Conservation (phyloP, 2,113 vertebrate species). For the Entelurus aequoreus region DNA sequence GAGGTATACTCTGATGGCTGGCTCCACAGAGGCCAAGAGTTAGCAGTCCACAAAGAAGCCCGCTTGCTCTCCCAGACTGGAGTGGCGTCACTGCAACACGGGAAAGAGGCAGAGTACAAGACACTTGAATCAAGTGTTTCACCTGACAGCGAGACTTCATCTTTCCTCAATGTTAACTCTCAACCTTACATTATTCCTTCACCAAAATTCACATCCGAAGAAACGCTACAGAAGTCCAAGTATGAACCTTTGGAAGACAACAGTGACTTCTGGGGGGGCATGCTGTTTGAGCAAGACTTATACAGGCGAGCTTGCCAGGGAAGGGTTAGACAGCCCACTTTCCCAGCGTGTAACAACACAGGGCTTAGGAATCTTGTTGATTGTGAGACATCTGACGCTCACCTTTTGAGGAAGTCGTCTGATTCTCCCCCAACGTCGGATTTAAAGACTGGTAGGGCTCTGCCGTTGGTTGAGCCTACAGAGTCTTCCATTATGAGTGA, state of each 20-base stretch:
- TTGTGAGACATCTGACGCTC: slow-evolving; percentile 29
- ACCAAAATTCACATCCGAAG: slow-evolving; percentile 28
- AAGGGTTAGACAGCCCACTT: slow-evolving; percentile 30
- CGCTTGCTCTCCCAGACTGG: slow-evolving; percentile 71
- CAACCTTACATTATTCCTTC: slow-evolving; percentile 14
- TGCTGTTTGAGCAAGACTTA: slow-evolving; percentile 59
- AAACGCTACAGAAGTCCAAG: slow-evolving; percentile 56
- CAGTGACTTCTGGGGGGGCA: slow-evolving; percentile 51
- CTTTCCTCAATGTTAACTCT: slow-evolving; percentile 20
- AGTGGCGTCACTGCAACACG: slow-evolving; percentile 61
- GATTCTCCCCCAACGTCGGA: slow-evolving; percentile 3
- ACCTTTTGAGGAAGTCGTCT: slow-evolving; percentile 27
- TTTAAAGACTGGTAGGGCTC: slow-evolving; percentile 5
- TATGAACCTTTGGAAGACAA: slow-evolving; percentile 60
- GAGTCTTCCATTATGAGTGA: slow-evolving; percentile 9
- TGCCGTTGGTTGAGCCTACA: slow-evolving; percentile 11
- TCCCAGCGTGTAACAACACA: slow-evolving; percentile 9
- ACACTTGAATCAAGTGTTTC: slow-evolving; percentile 32
- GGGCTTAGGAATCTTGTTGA: slow-evolving; percentile 23
- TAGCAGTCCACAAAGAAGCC: slow-evolving; percentile 73
- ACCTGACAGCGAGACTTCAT: slow-evolving; percentile 38
- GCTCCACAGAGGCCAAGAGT: slow-evolving; percentile 71
- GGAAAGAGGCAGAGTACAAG: slow-evolving; percentile 50
- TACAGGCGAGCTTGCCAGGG: slow-evolving; percentile 48
- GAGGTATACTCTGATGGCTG: slow-evolving; percentile 67